Base-by-base conservation (phyloP, 2,888 invertebrate species). In the Heteromurus nitidus region DNA sequence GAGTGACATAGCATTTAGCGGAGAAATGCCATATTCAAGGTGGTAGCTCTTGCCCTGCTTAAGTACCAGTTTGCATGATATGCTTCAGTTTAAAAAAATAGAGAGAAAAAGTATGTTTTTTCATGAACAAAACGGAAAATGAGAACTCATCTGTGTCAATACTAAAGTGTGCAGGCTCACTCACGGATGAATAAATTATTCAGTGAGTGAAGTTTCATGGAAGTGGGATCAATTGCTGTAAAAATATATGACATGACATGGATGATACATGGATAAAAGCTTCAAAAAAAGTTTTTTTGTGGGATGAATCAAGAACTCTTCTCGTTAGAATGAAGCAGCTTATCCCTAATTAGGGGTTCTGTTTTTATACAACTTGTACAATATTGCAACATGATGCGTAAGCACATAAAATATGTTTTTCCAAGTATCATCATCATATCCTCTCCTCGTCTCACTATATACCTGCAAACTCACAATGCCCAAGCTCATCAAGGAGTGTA, bases 331-430 rank as follows among this genome's bases (percentile, higher is more conserved):
- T n/a, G n/a, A n/a, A n/a, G 53, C 42, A 72, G 70, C 72, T 79
- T 79, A 79, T 70, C 70, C 20, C 79, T 79, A 79, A 79, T 79
- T 79, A 79, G 79, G 79, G 79, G 79, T 53, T 79, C 79, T 79
- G 79, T 18, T 70, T 36, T 3, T 67, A 11, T 50, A 50, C 50
- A n/a, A n/a, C 36, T 13, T 36, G 36, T 36, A 13, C 7, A 13
- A 18, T 50, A 50, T 50, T 50, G 50, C 50, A 50, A 50, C 36
- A 36, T 36, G 36, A 36, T n/a, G n/a, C n/a, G n/a, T n/a, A n/a
- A 36, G 5, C 11, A 50, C n/a, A 50, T 5, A 5, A 58, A 28
- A 28, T 24, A 58, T 1, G 28, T 24, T 24, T n/a, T 24, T 18
- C 28, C 22, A n/a, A n/a, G 22, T 55, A 24, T 55, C 7, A 55